Evolutionary conservation across 1,140 invertebrate species (phyloP).

Genomic region (Brachionus sp.): DNA sequence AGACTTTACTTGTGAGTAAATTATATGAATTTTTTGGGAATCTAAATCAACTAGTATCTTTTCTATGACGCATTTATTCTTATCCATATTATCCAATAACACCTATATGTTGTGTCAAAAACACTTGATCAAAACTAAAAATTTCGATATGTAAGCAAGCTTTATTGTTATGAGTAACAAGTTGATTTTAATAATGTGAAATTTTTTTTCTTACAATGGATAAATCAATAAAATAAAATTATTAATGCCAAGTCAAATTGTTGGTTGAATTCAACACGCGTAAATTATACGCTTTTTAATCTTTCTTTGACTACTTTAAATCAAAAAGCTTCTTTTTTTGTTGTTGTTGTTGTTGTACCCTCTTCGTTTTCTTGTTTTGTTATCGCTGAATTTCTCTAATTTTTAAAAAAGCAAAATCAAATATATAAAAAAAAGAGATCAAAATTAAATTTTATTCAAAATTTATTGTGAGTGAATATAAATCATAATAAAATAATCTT

Average conservation of each 20-base stretch:
- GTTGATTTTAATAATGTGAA: not conserved
- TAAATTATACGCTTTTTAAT: conserved; percentile 23
- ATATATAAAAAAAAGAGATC: not conserved
- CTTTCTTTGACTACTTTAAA: not conserved
- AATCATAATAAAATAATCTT: not conserved
- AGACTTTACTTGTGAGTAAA: no score
- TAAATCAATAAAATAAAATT: conserved; percentile 43
- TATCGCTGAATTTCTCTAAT: not conserved
- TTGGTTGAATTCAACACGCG: not conserved
- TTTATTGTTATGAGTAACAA: not conserved
- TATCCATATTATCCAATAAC: not conserved
- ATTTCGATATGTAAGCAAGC: not conserved
- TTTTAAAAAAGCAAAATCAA: not conserved
- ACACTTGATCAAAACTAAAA: not conserved
- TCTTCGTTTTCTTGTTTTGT: no score
- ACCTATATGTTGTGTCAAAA: not conserved
- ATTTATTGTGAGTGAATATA: not conserved
- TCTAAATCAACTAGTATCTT: not conserved
- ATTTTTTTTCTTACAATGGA: not conserved
- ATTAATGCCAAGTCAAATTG: conserved; percentile 6
- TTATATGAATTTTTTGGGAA: no score
- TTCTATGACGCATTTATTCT: not conserved
- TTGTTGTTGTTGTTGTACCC: not conserved
- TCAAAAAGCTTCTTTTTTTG: not conserved
- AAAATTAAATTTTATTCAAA: conserved; percentile 13